Percentiles rank a stretch among this genome's conserved stretches.
Conservation (phyloP, 2,888 invertebrate species). For the Hirtodrosophila alboralis region DNA sequence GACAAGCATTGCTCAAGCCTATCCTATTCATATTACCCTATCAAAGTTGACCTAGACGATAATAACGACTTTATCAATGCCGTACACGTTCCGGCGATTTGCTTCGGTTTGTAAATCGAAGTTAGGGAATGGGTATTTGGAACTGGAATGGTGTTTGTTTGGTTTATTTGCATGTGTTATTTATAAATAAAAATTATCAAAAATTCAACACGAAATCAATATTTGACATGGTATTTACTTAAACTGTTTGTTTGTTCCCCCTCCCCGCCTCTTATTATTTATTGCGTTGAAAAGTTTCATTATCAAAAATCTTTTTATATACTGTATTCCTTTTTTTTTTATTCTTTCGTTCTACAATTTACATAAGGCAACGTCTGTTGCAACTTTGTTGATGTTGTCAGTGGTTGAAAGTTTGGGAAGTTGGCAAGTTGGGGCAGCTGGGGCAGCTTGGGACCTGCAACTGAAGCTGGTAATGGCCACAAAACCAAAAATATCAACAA, state of each 20-base stretch:
- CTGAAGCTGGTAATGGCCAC: conserved; percentile 44
- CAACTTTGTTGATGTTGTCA: conserved; percentile 58
- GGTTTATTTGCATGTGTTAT: conserved; percentile 17
- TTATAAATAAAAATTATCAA: conserved; percentile 76
- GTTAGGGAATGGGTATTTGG: conserved; percentile 3
- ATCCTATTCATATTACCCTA: too few species aligned
- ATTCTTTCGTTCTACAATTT: conserved; percentile 53
- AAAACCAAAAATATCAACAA: conserved; percentile 63
- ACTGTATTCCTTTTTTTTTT: conserved; percentile 7
- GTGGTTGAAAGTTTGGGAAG: conserved; percentile 2
- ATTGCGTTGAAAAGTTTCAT: conserved; percentile 77
- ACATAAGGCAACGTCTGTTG: conserved; percentile 68
- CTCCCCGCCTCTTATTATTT: conserved; percentile 59
- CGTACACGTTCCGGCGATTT: conserved; percentile 57
- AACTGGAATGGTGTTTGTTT: conserved; percentile 2
- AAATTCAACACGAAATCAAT: conserved; percentile 76
- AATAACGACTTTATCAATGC: conserved; percentile 57
- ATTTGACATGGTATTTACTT: conserved; percentile 66
- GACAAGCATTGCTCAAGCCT: too few species aligned
- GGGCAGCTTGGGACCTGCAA: conserved; percentile 17
- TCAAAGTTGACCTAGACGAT: conserved; percentile 68
- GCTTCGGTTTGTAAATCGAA: conserved; percentile 28
- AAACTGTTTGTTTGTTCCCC: conserved; percentile 22
- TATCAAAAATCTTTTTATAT: conserved; percentile 53
- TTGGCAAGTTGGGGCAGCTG: not conserved